Percentiles rank a stretch among this genome's conserved stretches.
Evolutionary conservation across 2,888 invertebrate genomes (phyloP).

Genomic region (Nomada hirtipes): DNA sequence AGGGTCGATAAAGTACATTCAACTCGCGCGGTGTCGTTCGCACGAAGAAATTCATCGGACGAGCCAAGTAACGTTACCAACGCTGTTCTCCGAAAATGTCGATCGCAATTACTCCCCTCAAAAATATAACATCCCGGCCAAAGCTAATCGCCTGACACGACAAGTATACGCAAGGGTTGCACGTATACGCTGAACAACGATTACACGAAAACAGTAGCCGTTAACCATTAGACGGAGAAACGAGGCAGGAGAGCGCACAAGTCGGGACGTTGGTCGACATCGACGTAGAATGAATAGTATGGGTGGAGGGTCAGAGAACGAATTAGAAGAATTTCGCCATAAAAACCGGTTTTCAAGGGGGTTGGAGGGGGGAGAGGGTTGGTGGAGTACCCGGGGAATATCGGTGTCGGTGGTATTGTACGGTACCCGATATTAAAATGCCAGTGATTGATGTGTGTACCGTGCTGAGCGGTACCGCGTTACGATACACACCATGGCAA

Average conservation of each 20-base stretch:
- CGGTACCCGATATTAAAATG: constrained; percentile 84
- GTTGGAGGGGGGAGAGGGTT: constrained; percentile 26
- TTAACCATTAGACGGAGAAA: background rate
- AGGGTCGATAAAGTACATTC: no score
- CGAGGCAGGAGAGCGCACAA: constrained; percentile 8
- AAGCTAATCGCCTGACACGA: no score
- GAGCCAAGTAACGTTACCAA: no score
- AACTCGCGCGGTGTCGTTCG: no score
- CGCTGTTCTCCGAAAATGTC: no score
- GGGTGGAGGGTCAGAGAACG: constrained; percentile 58
- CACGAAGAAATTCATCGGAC: no score
- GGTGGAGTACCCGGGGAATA: constrained; percentile 70
- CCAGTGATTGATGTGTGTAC: constrained; percentile 84
- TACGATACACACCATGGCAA: constrained; percentile 62
- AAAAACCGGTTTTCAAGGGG: constrained; percentile 71
- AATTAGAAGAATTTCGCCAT: constrained; percentile 82
- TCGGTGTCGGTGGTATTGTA: constrained; percentile 81
- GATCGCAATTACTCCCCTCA: no score
- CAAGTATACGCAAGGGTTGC: no score
- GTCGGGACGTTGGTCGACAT: background rate
- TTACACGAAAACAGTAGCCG: background rate
- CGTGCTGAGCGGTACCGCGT: constrained; percentile 77
- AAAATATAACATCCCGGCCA: no score
- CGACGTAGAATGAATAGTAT: constrained; percentile 14
- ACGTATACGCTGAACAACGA: background rate